Evolutionary conservation across 1,140 invertebrate genomes (phyloP).

Genomic region (Solenopsis fugax): DNA sequence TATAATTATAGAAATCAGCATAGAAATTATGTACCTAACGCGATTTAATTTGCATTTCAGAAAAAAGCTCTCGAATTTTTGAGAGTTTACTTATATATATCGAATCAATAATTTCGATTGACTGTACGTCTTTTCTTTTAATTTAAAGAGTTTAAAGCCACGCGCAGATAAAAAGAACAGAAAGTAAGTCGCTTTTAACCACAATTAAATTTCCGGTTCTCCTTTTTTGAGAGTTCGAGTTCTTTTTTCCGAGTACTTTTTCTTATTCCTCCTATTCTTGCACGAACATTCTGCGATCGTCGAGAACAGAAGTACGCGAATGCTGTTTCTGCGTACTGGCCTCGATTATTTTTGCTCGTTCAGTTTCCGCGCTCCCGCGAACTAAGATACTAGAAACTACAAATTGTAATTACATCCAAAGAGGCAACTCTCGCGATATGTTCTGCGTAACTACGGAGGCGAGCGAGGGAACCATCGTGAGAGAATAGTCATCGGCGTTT

Average conservation of each 20-base stretch:
- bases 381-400: conserved; percentile 70
- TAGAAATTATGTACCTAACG: background rate
- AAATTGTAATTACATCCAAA: conserved; percentile 72
- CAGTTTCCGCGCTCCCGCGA: background rate
- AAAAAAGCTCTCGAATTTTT: background rate
- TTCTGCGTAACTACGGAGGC: conserved; percentile 37
- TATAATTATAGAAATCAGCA: background rate
- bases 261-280: background rate
- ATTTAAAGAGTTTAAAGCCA: background rate
- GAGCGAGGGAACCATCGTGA: conserved; percentile 20
- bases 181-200: background rate
- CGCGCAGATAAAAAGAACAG: background rate
- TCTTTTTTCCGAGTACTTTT: background rate
- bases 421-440: conserved; percentile 65
- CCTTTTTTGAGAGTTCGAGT: background rate
- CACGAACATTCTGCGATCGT: background rate
- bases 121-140: background rate
- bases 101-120: background rate
- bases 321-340: conserved; percentile 37
- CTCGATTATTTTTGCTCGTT: conserved; percentile 26
- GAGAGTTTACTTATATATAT: conserved; percentile 1
- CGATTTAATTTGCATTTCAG: background rate
- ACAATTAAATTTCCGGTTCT: conserved; percentile 13
- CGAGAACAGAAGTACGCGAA: conserved; percentile 15
- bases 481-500: conserved; percentile 36